Evolutionary conservation across 1,140 invertebrate species (phyloP), one percentile per base, ranked within the genome.

Genomic region (Eupristina koningsbergeri): DNA sequence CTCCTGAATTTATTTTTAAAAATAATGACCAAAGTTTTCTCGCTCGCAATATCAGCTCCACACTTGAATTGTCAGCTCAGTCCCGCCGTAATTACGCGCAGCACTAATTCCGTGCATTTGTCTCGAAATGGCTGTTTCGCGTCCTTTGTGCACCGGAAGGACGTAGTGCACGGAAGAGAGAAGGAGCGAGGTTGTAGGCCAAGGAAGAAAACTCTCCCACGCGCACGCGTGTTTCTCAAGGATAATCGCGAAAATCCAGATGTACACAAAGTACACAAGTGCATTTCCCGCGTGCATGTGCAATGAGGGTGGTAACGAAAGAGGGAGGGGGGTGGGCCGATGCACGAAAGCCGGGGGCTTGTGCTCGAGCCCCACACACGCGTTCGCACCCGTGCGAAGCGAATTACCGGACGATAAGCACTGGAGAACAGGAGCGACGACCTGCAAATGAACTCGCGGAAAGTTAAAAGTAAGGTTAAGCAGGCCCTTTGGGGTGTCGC

Each of bases 401-500:
- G 77, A 84, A 84, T 80, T 80, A 84, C 76, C n/a, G 69, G 77
- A 53, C 77, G 83, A 84, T 84, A 84, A 80, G 36, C 61, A 31
- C 50, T 13, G 53, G 53, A 3, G 1, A 22, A 19, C 53, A 17
- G 61, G 83, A 80, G 77, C 83, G 77, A 80, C 83, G 83, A 84
- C 83, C 83, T 80, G 83, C 75, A 83, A 76, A 77, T 77, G 81
- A 75, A 31, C 83, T 74, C 53, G 78, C 73, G 79, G 83, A 81
- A 84, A 84, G 81, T 84, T 84, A 84, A 84, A 84, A 81, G 78
- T 80, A 80, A 84, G 76, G 78, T 58, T 58, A 26, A 67, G 50
- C 67, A 63, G 31, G 45, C 73, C 73, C 45, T 34, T 9, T 50
- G 19, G 22, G 53, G 22, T 26, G 41, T 50, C 45, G 13, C n/a